Conservation (phyloP, 2,113 vertebrate genomes). For the Parotia lawesii region DNA sequence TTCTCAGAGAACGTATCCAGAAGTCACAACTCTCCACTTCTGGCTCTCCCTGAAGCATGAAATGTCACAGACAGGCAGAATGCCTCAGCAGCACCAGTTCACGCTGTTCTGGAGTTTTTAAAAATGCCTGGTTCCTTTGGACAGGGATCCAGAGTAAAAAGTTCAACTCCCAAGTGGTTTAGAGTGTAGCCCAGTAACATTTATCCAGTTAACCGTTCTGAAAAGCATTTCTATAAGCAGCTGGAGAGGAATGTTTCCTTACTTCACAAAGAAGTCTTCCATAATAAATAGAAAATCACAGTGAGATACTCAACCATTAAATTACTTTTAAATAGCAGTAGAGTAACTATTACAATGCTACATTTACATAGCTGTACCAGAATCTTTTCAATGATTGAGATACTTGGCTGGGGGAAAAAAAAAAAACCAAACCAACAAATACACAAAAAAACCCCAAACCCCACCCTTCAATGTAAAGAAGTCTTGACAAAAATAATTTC, state of each 20-base stretch:
- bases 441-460: neutral
- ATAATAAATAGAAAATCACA: neutral
- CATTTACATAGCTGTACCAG: neutral
- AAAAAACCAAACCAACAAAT: neutral
- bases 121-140: neutral
- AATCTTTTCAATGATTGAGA: neutral
- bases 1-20: neutral
- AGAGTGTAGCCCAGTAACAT: neutral
- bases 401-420: fast-evolving
- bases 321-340: neutral
- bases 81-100: neutral
- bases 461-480: neutral
- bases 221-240: neutral
- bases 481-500: neutral
- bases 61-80: neutral
- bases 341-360: neutral
- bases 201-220: neutral
- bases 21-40: neutral
- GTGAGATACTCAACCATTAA: neutral
- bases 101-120: neutral
- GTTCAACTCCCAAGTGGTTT: neutral
- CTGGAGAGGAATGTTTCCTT: neutral
- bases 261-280: neutral
- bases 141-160: neutral
- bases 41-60: neutral